Conservation (phyloP, 1,140 invertebrate species). For the Branchinecta lynchi region DNA sequence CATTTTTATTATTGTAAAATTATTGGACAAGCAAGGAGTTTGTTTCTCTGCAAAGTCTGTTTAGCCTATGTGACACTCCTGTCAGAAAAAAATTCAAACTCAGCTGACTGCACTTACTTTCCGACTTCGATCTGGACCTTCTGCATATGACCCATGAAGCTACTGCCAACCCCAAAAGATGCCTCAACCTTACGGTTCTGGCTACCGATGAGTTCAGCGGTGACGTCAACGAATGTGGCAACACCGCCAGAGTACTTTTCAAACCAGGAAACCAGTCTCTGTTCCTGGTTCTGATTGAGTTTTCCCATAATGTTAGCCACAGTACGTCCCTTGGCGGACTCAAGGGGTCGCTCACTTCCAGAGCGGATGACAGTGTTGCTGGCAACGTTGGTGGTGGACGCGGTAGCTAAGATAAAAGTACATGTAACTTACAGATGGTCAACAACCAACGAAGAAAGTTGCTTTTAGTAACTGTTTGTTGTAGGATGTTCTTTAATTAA, state of each 20-base stretch:
- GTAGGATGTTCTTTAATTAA: too few relatives aligned
- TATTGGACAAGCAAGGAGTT: too few relatives aligned
- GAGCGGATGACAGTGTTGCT: neutral
- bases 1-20: too few relatives aligned
- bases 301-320: neutral
- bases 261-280: neutral
- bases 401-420: neutral
- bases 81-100: too few relatives aligned
- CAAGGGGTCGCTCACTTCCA: neutral
- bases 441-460: too few relatives aligned
- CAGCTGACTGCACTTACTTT: neutral
- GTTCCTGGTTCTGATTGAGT: neutral
- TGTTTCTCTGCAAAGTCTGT: too few relatives aligned
- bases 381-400: neutral
- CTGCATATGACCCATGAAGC: slow-evolving; percentile 7
- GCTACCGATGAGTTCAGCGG: neutral
- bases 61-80: too few relatives aligned
- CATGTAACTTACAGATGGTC: too few relatives aligned
- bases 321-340: neutral
- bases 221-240: neutral
- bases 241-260: neutral
- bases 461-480: too few relatives aligned
- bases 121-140: neutral
- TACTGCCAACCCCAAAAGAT: neutral
- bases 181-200: neutral